Base-by-base conservation (phyloP, 2,113 vertebrate genomes). In the Pionites leucogaster region DNA sequence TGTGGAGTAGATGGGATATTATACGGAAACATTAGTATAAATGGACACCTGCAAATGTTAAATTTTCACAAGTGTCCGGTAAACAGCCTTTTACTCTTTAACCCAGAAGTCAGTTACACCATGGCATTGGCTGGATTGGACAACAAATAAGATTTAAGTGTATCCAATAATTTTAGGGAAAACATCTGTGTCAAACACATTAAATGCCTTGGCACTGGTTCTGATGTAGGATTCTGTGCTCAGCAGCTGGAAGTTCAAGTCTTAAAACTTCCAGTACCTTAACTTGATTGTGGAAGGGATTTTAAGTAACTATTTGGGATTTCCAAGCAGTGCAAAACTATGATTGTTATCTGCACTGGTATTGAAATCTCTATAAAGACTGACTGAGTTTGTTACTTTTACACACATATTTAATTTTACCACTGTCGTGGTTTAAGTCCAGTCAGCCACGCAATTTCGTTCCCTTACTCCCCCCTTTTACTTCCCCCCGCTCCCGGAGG, bases 131-230 rank as follows among this genome's bases (percentile, higher is more conserved):
- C 53, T 2, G 7, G 92, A 78, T 78, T 72, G 31, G 78, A 83
- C 72, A 91, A 87, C 82, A 92, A 92, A 79, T 93, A 85, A 86
- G 72, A 91, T 93, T 93, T 65, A 94, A 84, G 50, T 60, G 31
- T 60, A 88, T 83, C 62, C 22, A 47, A n/a, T 65, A 82, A 46
- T 94, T 94, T 94, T 88, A 82, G 77, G n/a, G 69, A 44, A 77
- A 95, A 87, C 0, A 2, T 39, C n/a, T 72, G 76, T 72, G 59
- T 92, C 49, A 86, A 95, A 91, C 27, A 95, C 80, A 81, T 75
- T 92, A 91, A 94, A 72, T 33, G 62, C 52, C 57, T 83, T 82
- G 75, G 63, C 85, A 88, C 52, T 35, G 10, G 53, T 76, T 94
- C 80, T 62, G 62, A 1, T 3, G 31, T 7, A 86, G 63, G 72